Percentiles rank a stretch among this genome's conserved stretches.
Evolutionary conservation across 2,888 invertebrate genomes (phyloP).

Genomic region (Zonitis immaculata): DNA sequence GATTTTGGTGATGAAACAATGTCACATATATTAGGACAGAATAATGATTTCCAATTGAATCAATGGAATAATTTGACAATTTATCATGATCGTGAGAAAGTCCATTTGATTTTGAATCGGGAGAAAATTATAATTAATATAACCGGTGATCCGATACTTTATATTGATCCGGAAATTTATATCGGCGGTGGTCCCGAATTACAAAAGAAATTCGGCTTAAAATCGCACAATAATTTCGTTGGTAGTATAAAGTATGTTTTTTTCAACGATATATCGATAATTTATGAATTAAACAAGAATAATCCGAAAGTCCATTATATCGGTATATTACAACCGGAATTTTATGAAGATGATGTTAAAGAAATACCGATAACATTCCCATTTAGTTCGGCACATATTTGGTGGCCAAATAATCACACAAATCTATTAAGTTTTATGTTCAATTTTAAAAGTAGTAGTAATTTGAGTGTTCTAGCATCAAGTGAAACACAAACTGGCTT

Average conservation of each 20-base stretch:
- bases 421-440: slow-evolving; percentile 73
- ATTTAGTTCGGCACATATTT: slow-evolving; percentile 83
- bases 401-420: slow-evolving; percentile 77
- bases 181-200: slow-evolving; percentile 74
- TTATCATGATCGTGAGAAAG: slow-evolving; percentile 67
- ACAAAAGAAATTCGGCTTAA: slow-evolving; percentile 70
- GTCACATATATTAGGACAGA: slow-evolving; percentile 60
- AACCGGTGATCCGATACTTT: slow-evolving; percentile 68
- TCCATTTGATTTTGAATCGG: slow-evolving; percentile 72
- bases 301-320: slow-evolving; percentile 68
- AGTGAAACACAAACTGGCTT: slow-evolving; percentile 74
- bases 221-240: slow-evolving; percentile 57
- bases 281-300: slow-evolving; percentile 79
- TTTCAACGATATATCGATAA: slow-evolving; percentile 87
- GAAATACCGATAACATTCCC: slow-evolving; percentile 89
- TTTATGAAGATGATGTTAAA: slow-evolving; percentile 76
- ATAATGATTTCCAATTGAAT: slow-evolving; percentile 60
- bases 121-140: slow-evolving; percentile 66
- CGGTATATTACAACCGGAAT: slow-evolving; percentile 70
- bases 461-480: slow-evolving; percentile 77
- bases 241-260: slow-evolving; percentile 86
- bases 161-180: slow-evolving; percentile 92
- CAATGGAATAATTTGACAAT: slow-evolving; percentile 90
- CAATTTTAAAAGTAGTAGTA: slow-evolving; percentile 79
- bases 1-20: slow-evolving; percentile 80